Percentiles rank a stretch among this genome's conserved stretches.
Evolutionary conservation across 1,140 invertebrate genomes (phyloP).

Genomic region (Drosophila burlai): DNA sequence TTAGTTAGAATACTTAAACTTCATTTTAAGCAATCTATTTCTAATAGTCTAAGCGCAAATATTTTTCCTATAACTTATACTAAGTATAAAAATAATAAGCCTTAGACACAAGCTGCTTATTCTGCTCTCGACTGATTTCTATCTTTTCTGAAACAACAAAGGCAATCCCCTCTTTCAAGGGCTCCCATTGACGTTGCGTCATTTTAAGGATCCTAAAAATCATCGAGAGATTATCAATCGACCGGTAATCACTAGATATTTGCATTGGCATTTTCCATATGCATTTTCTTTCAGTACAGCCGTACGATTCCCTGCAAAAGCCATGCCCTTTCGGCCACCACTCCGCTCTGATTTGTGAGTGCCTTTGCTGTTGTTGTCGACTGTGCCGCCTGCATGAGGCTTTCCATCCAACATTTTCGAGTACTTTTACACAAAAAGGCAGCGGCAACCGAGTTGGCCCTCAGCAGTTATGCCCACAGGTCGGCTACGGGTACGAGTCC

Average conservation of each 20-base stretch:
- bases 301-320: conserved; percentile 6
- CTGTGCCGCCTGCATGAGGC: conserved; percentile 55
- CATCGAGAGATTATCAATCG: not conserved
- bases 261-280: not conserved
- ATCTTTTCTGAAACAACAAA: not conserved
- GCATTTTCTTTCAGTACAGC: conserved; percentile 31
- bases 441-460: conserved; percentile 38
- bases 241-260: not conserved
- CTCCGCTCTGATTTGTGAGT: conserved; percentile 65
- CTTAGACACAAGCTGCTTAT: not conserved
- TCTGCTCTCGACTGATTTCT: not conserved
- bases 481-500: conserved; percentile 38
- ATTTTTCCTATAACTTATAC: too few relatives aligned
- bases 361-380: conserved; percentile 71
- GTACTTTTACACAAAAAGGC: conserved; percentile 81
- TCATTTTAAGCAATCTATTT: too few relatives aligned
- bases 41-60: too few relatives aligned
- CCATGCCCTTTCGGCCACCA: conserved; percentile 6
- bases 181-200: too few relatives aligned
- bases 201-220: not conserved
- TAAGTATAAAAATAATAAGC: not conserved
- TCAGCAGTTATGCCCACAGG: conserved; percentile 31
- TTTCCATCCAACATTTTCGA: conserved; percentile 74
- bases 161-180: accelerated
- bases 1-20: too few relatives aligned